phyloP scores from a whole-genome alignment of 1,140 invertebrate species.

The Ceratosolen solmsi region DNA sequence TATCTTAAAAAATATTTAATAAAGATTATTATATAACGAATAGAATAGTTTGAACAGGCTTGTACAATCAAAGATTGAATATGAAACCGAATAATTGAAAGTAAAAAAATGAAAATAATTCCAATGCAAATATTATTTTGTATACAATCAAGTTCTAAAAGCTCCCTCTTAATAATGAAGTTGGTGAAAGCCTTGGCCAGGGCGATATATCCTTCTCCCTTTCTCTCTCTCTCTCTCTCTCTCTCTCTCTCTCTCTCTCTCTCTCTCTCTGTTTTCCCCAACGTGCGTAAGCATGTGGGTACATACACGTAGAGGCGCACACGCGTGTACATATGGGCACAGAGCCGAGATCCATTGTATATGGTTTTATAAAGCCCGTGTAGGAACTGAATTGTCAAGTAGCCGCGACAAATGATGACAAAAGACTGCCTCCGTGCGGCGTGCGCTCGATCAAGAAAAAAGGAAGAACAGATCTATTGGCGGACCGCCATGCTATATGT shows the following conservation, averaged over 20 bases:
- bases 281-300: too few species aligned
- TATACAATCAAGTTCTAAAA: slow-evolving; percentile 20
- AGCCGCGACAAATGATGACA: slow-evolving; percentile 48
- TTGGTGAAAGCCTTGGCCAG: not conserved
- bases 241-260: too few species aligned
- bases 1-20: too few species aligned
- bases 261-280: too few species aligned
- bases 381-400: slow-evolving; percentile 27
- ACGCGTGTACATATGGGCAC: not conserved
- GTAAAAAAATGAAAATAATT: too few species aligned
- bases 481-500: not conserved
- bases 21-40: too few species aligned
- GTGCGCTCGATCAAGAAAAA: not conserved
- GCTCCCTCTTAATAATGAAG: slow-evolving; percentile 20
- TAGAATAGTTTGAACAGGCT: too few species aligned
- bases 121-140: slow-evolving; percentile 37
- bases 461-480: not conserved
- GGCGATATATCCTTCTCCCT: not conserved
- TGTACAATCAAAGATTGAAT: too few species aligned
- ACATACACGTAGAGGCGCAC: not conserved
- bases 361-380: not conserved
- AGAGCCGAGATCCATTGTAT: not conserved
- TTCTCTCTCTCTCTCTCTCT: not conserved
- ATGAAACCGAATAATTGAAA: too few species aligned
- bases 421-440: slow-evolving; percentile 31